Evolutionary conservation across 2,113 vertebrate genomes (phyloP), one percentile per base, ranked within the genome.

Genomic region (Cromileptes altivelis): DNA sequence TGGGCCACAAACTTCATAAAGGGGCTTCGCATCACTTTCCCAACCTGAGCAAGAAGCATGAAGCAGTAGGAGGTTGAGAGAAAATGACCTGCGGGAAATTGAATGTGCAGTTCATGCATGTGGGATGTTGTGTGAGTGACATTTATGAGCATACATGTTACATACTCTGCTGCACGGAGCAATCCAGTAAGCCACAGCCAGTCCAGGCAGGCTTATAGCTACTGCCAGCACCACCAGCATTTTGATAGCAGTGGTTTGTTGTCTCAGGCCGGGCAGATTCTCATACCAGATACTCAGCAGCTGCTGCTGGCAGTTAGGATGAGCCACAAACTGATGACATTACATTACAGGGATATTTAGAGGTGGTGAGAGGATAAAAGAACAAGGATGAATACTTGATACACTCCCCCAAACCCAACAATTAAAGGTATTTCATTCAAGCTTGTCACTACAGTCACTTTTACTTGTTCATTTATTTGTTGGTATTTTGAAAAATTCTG

Each of bases 1-100:
- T 99, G 98, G 30, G 98, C 98, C 61, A 99, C 98, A 89, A 99
- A 99, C 94, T 99, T 99, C 96, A 99, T 97, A 89, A 99, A 99
- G 7, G 98, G 98, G 85, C 97, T 97, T 10, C 98, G 97, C 97
- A 99, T 96, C 85, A 99, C 96, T 85, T 94, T 98, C 67, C 97
- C 98, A 91, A 98, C 95, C 98, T 99, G 95, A 76, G 90, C 86
- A 21, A 94, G 55, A 53, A 55, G 74, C 19, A 85, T 25, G 19
- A 77, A 69, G 12, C 5, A 47, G 25, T 0, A 13, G 2, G 3
- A 77, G 49, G 18, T 55, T 68, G 30, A 85, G 57, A 81, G 61
- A 21, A 27, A 69, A 23, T 0, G 0, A 6, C 13, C 21, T 13
- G 27, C 10, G 0, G 27, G 1, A 27, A 52, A 5, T 42, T 25